Evolutionary conservation across 2,797 vertebrate genomes (phyloP), one percentile per base, ranked within the genome.

Genomic region (Coilia nasus): DNA sequence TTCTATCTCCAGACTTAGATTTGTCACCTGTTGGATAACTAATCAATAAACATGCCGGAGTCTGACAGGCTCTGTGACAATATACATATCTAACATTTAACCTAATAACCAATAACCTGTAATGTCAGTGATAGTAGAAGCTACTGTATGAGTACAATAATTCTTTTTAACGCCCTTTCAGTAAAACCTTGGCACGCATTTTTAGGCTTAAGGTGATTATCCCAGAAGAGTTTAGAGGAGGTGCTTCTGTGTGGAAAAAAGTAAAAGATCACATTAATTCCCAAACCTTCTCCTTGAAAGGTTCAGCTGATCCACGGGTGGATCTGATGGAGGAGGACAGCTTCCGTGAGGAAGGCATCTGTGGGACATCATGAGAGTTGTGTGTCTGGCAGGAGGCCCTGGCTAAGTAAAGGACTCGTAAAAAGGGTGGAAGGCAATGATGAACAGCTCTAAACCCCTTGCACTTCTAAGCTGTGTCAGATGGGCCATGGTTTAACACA

Each of bases 401-500:
- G 17, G 71, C 71, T 78, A 21, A 78, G 71, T 78, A 44, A 41
- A 44, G 67, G 28, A 75, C 67, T 67, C 28, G 28, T 17, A 75
- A 75, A 15, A 78, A 41, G 17, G 71, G 71, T 1, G 31, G 71
- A 31, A 78, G 44, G 35, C 19, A 19, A 35, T 78, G 71, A 78
- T 78, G 44, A 78, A 78, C 71, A 78, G 71, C 71, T 21, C 71
- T 44, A 14, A 44, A 17, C 15, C 35, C 71, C 31, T 19, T 78
- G 71, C 71, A 78, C 71, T 41, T 44, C 31, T 78, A 78, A 78
- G 71, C 71, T 78, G 31, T 41, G 67, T 41, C 31, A 41, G 28
- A 78, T 78, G 35, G 71, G 71, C 35, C 71, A 78, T 78, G 71
- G 71, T 78, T 78, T 78, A 78, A 78, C 35, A 35, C 71, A 78